A percentile compares a stretch with the other conserved stretches of the same genome.
phyloP scores from a whole-genome alignment of 2,888 invertebrate genomes.

The Harmothoe impar region DNA sequence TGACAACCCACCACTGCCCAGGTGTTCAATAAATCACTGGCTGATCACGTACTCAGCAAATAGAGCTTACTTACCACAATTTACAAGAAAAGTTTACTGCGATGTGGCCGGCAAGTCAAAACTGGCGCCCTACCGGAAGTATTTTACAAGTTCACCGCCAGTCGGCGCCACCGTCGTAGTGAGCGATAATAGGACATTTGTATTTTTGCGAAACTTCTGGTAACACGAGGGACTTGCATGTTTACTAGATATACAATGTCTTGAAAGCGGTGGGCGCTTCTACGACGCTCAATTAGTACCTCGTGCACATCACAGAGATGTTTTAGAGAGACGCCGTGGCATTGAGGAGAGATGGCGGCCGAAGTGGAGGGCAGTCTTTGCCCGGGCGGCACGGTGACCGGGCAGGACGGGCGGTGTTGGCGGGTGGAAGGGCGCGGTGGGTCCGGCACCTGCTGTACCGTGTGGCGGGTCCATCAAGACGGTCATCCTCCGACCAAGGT shows the following conservation, averaged over 20 bases:
- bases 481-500: slow-evolving; percentile 10
- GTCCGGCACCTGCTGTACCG: slow-evolving; percentile 38
- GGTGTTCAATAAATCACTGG: no score
- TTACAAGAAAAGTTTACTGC: no score
- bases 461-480: slow-evolving; percentile 46
- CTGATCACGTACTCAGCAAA: no score
- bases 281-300: no score
- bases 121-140: slow-evolving; percentile 20
- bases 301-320: no score
- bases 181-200: background rate
- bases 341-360: background rate
- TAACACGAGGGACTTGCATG: no score
- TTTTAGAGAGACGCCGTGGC: background rate
- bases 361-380: background rate
- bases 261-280: no score
- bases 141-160: background rate
- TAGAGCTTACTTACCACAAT: no score
- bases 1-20: no score
- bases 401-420: slow-evolving; percentile 41
- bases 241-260: no score
- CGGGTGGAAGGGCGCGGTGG: slow-evolving; percentile 31
- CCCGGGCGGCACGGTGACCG: background rate
- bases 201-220: no score
- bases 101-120: background rate
- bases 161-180: background rate